A percentile compares a stretch with the other conserved stretches of the same genome.
Evolutionary conservation across 1,140 invertebrate species (phyloP).

Genomic region (Cryptotermes secundus): DNA sequence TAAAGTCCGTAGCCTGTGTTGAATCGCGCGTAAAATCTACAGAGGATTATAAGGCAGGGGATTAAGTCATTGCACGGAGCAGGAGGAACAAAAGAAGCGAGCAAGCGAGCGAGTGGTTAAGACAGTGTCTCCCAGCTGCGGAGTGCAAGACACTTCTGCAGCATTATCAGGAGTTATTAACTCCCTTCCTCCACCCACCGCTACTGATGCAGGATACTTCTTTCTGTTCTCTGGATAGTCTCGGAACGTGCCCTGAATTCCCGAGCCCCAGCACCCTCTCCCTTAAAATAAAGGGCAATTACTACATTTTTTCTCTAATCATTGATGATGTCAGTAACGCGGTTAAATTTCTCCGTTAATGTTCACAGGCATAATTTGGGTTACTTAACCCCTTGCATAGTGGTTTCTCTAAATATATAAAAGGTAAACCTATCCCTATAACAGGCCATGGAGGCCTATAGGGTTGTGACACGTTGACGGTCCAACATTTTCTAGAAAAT

Average conservation of each 20-base stretch:
- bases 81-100: background rate
- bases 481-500: no score
- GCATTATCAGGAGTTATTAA: background rate
- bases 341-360: no score
- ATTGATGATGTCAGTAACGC: no score
- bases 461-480: no score
- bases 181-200: background rate
- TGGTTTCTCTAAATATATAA: no score
- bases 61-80: background rate
- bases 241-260: background rate
- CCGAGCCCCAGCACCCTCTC: background rate
- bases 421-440: no score
- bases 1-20: background rate
- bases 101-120: background rate
- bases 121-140: background rate
- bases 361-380: no score
- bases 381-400: no score
- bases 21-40: background rate
- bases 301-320: no score
- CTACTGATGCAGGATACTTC: background rate
- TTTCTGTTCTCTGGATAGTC: background rate
- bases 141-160: background rate
- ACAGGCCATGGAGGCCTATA: no score
- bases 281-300: background rate
- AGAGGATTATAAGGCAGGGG: background rate